These are phyloP conservation scores for Adineta ricciae DNA, from an alignment of 2,888 invertebrate genomes.

Conservation along the genomic window DNA sequence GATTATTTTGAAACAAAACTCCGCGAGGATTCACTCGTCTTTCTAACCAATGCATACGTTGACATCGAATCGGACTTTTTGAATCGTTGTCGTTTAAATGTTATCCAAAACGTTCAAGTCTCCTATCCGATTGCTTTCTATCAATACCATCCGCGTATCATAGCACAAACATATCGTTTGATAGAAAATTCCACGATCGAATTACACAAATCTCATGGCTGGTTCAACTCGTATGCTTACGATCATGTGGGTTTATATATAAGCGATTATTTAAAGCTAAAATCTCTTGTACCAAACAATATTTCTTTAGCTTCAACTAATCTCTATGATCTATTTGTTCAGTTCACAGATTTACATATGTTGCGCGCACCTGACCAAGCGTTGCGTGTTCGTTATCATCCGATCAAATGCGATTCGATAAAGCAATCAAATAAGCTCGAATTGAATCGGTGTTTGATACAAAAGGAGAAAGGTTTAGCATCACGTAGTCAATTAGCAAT, in stretches of 20 bases:
- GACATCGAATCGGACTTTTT: conserved; percentile 72
- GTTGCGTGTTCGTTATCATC: conserved; percentile 55
- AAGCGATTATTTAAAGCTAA: conserved; percentile 61
- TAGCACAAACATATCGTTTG: conserved; percentile 40
- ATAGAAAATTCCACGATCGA: conserved; percentile 44
- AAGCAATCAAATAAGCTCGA: conserved; percentile 37
- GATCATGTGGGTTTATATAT: conserved; percentile 71
- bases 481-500: conserved; percentile 44
- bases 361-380: conserved; percentile 72
- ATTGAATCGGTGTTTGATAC: conserved; percentile 40
- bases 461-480: conserved; percentile 41
- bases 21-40: conserved; percentile 62
- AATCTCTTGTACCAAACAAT: conserved; percentile 53
- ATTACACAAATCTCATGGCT: conserved; percentile 55
- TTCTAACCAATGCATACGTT: conserved; percentile 59
- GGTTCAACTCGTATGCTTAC: conserved; percentile 66
- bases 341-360: conserved; percentile 60
- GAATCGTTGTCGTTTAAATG: conserved; percentile 87
- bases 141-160: conserved; percentile 65
- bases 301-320: conserved; percentile 38
- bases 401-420: conserved; percentile 12
- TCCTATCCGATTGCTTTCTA: conserved; percentile 82
- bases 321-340: conserved; percentile 64
- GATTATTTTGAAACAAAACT: conserved; percentile 63
- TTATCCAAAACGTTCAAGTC: conserved; percentile 74